Conservation (phyloP, 2,888 invertebrate genomes). For the Mesopsocus fuscifrons region DNA sequence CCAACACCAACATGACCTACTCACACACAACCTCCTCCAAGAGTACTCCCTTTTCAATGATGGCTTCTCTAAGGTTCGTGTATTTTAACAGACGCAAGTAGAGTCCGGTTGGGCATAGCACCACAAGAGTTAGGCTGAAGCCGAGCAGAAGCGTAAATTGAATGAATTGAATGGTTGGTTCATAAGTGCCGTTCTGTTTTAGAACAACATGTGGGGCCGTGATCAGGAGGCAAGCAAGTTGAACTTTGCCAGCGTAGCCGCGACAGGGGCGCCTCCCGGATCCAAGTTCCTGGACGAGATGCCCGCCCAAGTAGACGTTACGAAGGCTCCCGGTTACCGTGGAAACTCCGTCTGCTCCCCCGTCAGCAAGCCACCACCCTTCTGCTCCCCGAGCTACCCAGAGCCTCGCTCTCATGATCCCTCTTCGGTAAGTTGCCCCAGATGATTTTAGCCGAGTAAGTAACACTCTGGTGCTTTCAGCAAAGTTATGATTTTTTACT, state of each 20-base stretch:
- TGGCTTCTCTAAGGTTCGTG: constrained; percentile 35
- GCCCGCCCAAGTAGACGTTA: constrained; percentile 43
- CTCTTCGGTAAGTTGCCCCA: no score
- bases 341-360: constrained; percentile 62
- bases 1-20: constrained; percentile 13
- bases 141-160: no score
- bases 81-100: not conserved
- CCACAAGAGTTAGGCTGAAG: no score
- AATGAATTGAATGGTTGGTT: no score
- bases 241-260: constrained; percentile 50
- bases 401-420: constrained; percentile 6
- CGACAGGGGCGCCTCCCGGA: constrained; percentile 29
- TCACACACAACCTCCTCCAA: constrained; percentile 28
- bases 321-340: constrained; percentile 82
- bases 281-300: constrained; percentile 28
- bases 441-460: no score
- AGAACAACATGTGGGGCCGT: constrained; percentile 38
- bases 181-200: constrained; percentile 5
- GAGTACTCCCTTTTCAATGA: constrained; percentile 84
- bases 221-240: constrained; percentile 32
- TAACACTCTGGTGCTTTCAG: no score
- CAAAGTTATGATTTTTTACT: no score
- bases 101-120: no score
- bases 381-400: constrained; percentile 4
- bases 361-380: constrained; percentile 24